A percentile compares a stretch with the other conserved stretches of the same genome.
Conservation (phyloP, 2,797 vertebrate genomes). For the Spatula clypeata region DNA sequence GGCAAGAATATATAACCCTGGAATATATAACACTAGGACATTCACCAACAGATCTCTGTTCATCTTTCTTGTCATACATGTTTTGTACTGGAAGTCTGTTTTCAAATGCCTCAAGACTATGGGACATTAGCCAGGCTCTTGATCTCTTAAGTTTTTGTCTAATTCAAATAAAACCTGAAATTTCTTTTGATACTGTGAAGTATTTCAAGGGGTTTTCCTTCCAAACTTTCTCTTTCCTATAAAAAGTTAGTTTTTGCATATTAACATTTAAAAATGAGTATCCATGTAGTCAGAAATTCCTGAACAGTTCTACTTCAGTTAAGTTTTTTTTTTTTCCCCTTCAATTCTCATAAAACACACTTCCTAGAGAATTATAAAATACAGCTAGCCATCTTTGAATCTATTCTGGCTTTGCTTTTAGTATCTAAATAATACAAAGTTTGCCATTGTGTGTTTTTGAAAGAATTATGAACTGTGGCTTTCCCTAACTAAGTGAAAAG, state of each 20-base stretch:
- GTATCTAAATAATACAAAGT: constrained; percentile 56
- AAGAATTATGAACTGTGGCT: constrained; percentile 79
- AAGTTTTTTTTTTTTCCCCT: neutral
- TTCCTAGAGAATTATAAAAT: constrained; percentile 38
- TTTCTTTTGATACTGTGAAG: neutral
- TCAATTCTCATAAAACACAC: neutral
- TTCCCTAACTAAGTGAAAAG: constrained; percentile 68
- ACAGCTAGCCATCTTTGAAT: constrained; percentile 29
- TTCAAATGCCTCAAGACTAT: neutral
- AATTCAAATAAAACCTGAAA: neutral
- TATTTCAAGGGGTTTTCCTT: neutral
- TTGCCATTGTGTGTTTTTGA: constrained; percentile 51
- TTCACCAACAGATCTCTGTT: neutral
- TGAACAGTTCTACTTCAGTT: constrained; percentile 2
- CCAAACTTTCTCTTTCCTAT: neutral
- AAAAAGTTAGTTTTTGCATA: neutral
- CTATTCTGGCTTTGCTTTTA: constrained; percentile 53
- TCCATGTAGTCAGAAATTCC: neutral
- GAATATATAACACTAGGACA: neutral
- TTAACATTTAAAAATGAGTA: constrained; percentile 5
- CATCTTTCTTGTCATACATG: neutral
- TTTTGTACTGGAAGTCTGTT: constrained; percentile 18
- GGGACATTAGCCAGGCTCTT: neutral
- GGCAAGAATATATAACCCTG: neutral
- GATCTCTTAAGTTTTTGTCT: neutral